A percentile compares a stretch with the other conserved stretches of the same genome.
Conservation (phyloP, 2,888 invertebrate genomes). For the Axea sp. region DNA sequence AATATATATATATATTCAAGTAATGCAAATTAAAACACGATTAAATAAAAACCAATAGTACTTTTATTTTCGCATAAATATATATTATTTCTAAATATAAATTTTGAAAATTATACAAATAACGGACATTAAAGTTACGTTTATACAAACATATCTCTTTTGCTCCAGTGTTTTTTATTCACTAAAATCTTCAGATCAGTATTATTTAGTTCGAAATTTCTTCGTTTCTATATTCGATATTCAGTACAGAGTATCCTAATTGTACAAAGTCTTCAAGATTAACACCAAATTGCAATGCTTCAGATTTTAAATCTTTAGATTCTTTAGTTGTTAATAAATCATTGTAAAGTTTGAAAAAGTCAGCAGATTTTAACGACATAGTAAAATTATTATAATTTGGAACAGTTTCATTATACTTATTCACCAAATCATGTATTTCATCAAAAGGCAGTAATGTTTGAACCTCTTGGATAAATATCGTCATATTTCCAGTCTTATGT, state of each 20-base stretch:
- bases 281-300: neutral
- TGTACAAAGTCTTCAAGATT: neutral
- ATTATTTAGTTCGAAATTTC: too few species aligned
- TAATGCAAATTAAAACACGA: too few species aligned
- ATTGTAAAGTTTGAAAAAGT: constrained; percentile 8
- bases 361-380: constrained; percentile 3
- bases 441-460: constrained; percentile 4
- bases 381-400: constrained; percentile 20
- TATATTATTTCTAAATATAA: too few species aligned
- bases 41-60: too few species aligned
- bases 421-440: constrained; percentile 3
- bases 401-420: constrained; percentile 6
- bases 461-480: constrained; percentile 5
- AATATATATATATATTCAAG: too few species aligned
- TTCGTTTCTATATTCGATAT: constrained; percentile 3
- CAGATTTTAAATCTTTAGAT: neutral
- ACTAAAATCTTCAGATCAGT: too few species aligned
- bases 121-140: too few species aligned
- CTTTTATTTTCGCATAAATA: too few species aligned
- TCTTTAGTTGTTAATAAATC: neutral
- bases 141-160: too few species aligned
- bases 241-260: neutral
- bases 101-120: too few species aligned
- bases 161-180: too few species aligned
- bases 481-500: constrained; percentile 21